These are phyloP conservation scores for Stomorhina lunata DNA, from an alignment of 2,888 invertebrate species.

Conservation along the genomic window DNA sequence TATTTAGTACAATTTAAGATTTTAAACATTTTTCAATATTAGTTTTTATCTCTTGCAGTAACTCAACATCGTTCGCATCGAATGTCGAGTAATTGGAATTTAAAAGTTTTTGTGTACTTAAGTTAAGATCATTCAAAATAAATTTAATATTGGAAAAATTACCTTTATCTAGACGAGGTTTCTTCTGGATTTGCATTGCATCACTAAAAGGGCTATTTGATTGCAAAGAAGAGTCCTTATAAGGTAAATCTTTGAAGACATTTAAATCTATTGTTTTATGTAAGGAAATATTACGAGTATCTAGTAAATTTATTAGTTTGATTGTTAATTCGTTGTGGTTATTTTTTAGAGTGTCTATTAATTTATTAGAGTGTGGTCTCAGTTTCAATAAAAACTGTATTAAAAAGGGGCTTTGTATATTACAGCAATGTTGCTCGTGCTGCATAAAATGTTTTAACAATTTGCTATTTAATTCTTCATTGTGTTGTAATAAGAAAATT, in stretches of 20 bases:
- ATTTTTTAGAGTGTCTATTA: conserved; percentile 24
- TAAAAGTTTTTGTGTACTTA: conserved; percentile 31
- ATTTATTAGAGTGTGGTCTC: conserved; percentile 7
- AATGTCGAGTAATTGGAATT: neutral
- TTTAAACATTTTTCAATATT: conserved; percentile 45
- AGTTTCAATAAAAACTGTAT: conserved; percentile 40
- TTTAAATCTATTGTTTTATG: conserved; percentile 21
- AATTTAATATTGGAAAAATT: conserved; percentile 34
- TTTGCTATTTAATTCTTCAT: conserved; percentile 4
- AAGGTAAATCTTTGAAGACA: conserved; percentile 6
- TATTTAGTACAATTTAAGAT: conserved; percentile 20
- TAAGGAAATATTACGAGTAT: neutral
- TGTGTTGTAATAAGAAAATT: conserved; percentile 15
- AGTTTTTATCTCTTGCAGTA: conserved; percentile 33
- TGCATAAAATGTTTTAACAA: conserved; percentile 12
- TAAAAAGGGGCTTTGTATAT: conserved; percentile 24
- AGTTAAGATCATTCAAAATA: conserved; percentile 57
- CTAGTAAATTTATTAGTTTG: neutral
- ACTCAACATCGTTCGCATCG: conserved; percentile 29
- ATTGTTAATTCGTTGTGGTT: neutral
- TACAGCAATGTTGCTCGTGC: conserved; percentile 16
- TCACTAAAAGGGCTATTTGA: neutral
- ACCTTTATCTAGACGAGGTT: conserved; percentile 37
- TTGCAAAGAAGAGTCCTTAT: neutral
- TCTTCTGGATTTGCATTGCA: conserved; percentile 21